Evolutionary conservation across 2,797 vertebrate genomes (phyloP).

Genomic region (Strix occidentalis): DNA sequence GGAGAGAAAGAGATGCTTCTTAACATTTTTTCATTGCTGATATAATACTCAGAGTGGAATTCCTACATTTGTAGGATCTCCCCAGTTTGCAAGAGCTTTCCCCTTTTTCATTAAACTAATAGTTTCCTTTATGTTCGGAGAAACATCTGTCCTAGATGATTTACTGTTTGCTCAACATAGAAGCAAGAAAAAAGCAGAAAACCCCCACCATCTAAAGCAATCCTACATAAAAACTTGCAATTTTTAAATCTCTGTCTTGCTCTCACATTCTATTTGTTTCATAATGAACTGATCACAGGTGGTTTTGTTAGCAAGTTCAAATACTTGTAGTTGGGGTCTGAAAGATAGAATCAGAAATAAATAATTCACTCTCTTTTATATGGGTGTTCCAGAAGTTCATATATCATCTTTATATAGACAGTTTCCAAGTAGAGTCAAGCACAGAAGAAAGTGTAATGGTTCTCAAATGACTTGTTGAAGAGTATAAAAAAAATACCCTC

Average conservation of each 20-base stretch:
- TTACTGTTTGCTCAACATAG: background rate
- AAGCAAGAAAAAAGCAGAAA: background rate
- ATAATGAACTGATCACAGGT: background rate
- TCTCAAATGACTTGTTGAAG: conserved; percentile 23
- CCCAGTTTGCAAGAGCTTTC: background rate
- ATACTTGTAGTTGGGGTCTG: background rate
- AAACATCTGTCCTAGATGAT: background rate
- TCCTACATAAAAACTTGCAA: background rate
- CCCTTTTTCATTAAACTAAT: background rate
- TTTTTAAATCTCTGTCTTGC: background rate
- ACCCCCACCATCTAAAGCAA: accelerated
- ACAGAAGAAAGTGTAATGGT: background rate
- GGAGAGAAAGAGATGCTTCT: background rate
- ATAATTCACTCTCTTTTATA: background rate
- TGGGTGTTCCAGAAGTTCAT: background rate
- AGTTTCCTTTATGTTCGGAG: background rate
- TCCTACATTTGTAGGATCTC: background rate
- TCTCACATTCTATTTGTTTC: background rate
- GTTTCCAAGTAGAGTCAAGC: background rate
- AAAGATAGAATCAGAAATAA: background rate
- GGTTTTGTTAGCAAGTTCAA: background rate
- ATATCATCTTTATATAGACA: background rate
- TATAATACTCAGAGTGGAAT: background rate
- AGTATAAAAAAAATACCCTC: background rate
- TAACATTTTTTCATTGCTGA: background rate